Percentiles rank a stretch among this genome's conserved stretches.
These are phyloP conservation scores for Norana najaformis DNA, from an alignment of 2,888 invertebrate species.

Conservation along the genomic window DNA sequence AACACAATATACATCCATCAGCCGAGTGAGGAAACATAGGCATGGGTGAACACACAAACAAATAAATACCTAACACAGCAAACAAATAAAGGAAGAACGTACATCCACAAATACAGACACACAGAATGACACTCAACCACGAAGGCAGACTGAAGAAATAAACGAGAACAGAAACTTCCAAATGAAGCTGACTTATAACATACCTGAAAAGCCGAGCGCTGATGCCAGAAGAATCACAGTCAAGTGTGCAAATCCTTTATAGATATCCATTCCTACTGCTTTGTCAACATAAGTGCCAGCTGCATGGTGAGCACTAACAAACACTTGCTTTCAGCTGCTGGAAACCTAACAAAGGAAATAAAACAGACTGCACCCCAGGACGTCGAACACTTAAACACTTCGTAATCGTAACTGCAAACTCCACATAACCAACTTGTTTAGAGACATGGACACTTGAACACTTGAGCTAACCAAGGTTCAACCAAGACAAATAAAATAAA, in stretches of 20 bases:
- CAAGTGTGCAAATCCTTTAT: neutral
- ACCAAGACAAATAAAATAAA: neutral
- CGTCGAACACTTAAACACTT: neutral
- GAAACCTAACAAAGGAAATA: neutral
- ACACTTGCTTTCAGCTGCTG: neutral
- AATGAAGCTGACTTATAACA: neutral
- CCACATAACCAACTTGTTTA: neutral
- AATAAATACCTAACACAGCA: too few species aligned
- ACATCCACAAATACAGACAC: too few species aligned
- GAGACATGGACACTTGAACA: neutral
- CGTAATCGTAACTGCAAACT: neutral
- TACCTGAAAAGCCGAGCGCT: neutral
- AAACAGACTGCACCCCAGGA: neutral
- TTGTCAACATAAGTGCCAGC: constrained; percentile 13
- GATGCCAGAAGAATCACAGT: neutral
- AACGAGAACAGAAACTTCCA: neutral
- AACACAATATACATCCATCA: too few species aligned
- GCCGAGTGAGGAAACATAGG: too few species aligned
- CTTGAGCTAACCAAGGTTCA: neutral
- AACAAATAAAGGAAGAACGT: too few species aligned
- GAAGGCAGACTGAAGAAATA: too few species aligned
- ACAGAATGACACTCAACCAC: too few species aligned
- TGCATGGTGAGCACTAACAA: neutral
- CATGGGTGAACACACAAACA: too few species aligned
- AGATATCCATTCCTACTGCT: neutral